Base-by-base conservation (phyloP, 2,113 vertebrate genomes). In the Prunella fulvescens region DNA sequence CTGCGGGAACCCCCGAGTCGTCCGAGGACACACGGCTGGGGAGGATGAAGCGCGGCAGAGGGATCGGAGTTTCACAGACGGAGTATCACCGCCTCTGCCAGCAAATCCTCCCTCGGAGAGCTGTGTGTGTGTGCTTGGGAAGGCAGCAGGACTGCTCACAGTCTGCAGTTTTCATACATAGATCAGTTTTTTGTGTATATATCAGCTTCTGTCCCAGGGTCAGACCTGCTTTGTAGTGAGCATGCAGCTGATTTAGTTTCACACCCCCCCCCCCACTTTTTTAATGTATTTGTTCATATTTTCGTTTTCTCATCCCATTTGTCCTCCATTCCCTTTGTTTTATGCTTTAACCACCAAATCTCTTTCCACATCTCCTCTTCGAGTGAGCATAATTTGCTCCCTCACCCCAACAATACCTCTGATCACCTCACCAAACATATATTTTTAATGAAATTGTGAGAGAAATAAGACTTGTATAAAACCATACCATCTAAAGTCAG, bases 251-350 rank as follows among this genome's bases (percentile, higher is more conserved):
- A 44, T 65, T 64, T 48, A 1, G n/a, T 54, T 40, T n/a, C n/a
- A n/a, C n/a, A n/a, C 53, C 12, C 19, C 7, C 4, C 14, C 16
- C 3, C 5, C 19, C 1, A 1, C 9, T 23, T 4, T 29, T 28
- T 31, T 6, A 16, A 19, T 17, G 2, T 31, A 14, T 81, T 64
- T 54, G 16, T 42, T 81, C 3, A 11, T 80, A 4, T 58, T 60
- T 67, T 54, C 5, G 2, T 77, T 74, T 86, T 83, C 40, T 70
- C 23, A 53, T 29, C 11, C 28, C 7, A 11, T 31, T 89, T 51
- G 10, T 67, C 22, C n/a, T 62, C 25, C 5, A 15, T 62, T 89
- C 20, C 10, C 14, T 74, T 84, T 74, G 11, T 81, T 86, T 74
- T 31, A 44, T 45, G 35, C 24, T 81, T 87, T 51, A 71, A 56